Conservation (phyloP, 2,113 vertebrate genomes). For the Donacobius atricapilla region DNA sequence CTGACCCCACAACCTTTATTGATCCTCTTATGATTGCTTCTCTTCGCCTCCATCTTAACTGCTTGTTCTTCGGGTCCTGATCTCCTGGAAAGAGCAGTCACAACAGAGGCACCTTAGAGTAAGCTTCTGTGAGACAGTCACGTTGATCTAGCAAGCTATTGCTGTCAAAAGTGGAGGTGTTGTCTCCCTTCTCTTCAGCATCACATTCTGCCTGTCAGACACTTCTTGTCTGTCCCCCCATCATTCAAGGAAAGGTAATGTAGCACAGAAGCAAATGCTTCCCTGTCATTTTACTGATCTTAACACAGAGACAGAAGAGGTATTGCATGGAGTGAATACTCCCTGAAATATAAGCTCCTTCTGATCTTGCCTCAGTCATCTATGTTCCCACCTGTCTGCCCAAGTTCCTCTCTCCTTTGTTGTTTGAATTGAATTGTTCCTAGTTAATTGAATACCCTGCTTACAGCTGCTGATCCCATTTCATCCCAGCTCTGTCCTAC, state of each 20-base stretch:
- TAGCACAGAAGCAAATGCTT: background rate
- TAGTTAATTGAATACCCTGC: slow-evolving; percentile 13
- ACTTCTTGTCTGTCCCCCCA: background rate
- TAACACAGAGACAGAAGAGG: background rate
- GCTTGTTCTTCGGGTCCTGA: background rate
- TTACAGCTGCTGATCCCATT: slow-evolving; percentile 20
- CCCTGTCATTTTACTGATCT: background rate
- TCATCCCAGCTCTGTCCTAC: slow-evolving; percentile 35
- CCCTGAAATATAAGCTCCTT: slow-evolving; percentile 23
- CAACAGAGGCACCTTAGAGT: background rate
- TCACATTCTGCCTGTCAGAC: background rate
- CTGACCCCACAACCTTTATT: background rate
- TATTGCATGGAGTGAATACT: background rate
- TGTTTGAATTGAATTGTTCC: slow-evolving; percentile 2
- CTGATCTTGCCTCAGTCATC: background rate
- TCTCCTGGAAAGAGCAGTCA: background rate
- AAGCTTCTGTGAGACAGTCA: background rate
- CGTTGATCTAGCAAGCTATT: background rate
- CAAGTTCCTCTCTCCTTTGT: slow-evolving; percentile 20
- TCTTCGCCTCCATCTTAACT: background rate
- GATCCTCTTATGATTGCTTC: background rate
- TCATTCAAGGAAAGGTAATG: background rate
- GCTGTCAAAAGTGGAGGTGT: background rate
- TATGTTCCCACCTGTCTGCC: background rate
- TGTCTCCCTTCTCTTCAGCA: background rate